Evolutionary conservation across 1,140 invertebrate genomes (phyloP), one percentile per base, ranked within the genome.

Genomic region (Lutraria rhynchaena): DNA sequence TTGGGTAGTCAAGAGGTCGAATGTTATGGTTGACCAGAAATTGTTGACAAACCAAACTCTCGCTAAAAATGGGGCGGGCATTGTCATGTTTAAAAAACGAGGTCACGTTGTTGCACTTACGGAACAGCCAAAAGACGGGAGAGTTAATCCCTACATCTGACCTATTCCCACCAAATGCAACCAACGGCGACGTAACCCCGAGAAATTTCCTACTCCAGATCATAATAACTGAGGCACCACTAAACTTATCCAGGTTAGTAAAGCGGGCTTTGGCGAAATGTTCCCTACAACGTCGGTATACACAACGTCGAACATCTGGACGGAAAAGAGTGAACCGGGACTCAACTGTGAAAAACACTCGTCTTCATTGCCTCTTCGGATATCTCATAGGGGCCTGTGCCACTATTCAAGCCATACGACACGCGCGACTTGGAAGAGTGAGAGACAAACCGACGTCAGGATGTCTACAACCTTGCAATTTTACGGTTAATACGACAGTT

Each of bases 221-320:
- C 65, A 70, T 70, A 31, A 70, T n/a, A n/a, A n/a, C 41, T 27
- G 41, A 27, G 11, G 41, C 65, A 33, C 41, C 65, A 70, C 49
- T 51, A 53, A 53, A 70, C 17, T 29, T 53, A 37, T 33, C 46
- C 29, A 3, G 7, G 27, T 71, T 31, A 55, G 7, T 2, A 37
- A 71, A 31, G 51, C 69, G 55, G 4, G 33, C 31, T 27, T 71
- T 51, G n/a, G 69, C 69, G 51, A 55, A 71, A 9, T 51, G 69
- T 37, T 71, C 51, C n/a, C 69, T n/a, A n/a, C n/a, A n/a, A n/a
- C n/a, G n/a, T n/a, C n/a, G n/a, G n/a, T n/a, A n/a, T n/a, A n/a
- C n/a, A 7, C 31, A 29, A 29, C 29, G n/a, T 55, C 69, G 53
- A 13, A 22, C n/a, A 46, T 55, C 27, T 55, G 51, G 55, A 57